Evolutionary conservation across 2,888 invertebrate genomes (phyloP), one percentile per base, ranked within the genome.

Genomic region (Drosophila neotestacea): DNA sequence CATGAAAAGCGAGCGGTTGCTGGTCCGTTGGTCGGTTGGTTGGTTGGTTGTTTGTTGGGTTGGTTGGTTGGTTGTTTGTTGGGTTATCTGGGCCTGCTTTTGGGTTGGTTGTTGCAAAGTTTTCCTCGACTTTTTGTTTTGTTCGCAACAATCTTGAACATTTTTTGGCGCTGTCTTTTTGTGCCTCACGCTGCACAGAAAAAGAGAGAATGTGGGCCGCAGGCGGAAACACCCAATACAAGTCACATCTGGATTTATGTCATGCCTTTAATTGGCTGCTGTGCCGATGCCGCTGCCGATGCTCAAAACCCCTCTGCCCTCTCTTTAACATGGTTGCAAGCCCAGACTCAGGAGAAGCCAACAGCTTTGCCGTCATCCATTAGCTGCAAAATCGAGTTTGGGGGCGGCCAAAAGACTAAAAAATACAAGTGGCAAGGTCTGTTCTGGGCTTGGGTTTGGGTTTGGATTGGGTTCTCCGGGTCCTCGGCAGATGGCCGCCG

Each of bases 221-320:
- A 90, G 90, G 89, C 90, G 90, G 91, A 92, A 92, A 92, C 92
- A 91, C 92, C 92, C 92, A 91, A 91, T 92, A 91, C 91, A 90
- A 91, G 92, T 91, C 91, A 88, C 91, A 91, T 91, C 90, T 91
- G 91, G 91, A 92, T 92, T 92, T 92, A 92, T 92, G 91, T 90
- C 91, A 89, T 90, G 90, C 85, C 90, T 92, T 92, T 92, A 92
- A 92, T 92, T 92, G 92, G 92, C 91, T 92, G 90, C 89, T 85
- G 88, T 87, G 80, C 88, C 87, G 82, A 81, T 81, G 65, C 62
- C 47, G 73, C 54, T 60, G 61, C 62, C 63, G 56, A 48, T 50
- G 60, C 56, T 56, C n/a, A 54, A 54, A 27, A 28, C 28, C 34
- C 6, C 36, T 27, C 47, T 41, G 51, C 55, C 39, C 58, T 42